Evolutionary conservation across 2,888 invertebrate species (phyloP).

Genomic region (Tipula unca): DNA sequence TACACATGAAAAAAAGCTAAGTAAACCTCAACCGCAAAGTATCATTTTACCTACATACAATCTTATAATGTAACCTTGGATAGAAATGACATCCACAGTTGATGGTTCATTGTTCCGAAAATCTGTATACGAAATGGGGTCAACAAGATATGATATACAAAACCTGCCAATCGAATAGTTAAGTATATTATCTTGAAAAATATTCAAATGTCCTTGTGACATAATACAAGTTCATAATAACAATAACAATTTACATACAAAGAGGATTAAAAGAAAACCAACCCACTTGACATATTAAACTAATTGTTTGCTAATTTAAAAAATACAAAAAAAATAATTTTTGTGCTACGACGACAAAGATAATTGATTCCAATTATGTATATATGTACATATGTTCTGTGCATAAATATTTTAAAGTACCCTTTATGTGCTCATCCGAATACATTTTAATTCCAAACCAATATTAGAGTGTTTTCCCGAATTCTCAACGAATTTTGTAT

Average conservation of each 20-base stretch:
- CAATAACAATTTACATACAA: neutral
- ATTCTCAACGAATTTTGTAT: neutral
- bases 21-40: too few relatives aligned
- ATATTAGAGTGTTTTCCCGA: neutral
- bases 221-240: neutral
- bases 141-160: too few relatives aligned
- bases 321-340: neutral
- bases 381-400: too few relatives aligned
- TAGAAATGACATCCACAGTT: too few relatives aligned
- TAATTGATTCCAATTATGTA: neutral
- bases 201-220: neutral
- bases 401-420: neutral
- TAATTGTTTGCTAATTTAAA: neutral
- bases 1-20: too few relatives aligned
- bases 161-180: too few relatives aligned
- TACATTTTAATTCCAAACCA: neutral
- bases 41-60: too few relatives aligned
- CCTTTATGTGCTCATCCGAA: neutral
- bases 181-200: neutral
- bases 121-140: too few relatives aligned
- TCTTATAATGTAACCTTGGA: too few relatives aligned
- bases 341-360: neutral
- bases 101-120: neutral
- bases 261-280: neutral
- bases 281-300: neutral